Evolutionary conservation across 2,888 invertebrate species (phyloP), one percentile per base, ranked within the genome.

Genomic region (Beris chalybata): DNA sequence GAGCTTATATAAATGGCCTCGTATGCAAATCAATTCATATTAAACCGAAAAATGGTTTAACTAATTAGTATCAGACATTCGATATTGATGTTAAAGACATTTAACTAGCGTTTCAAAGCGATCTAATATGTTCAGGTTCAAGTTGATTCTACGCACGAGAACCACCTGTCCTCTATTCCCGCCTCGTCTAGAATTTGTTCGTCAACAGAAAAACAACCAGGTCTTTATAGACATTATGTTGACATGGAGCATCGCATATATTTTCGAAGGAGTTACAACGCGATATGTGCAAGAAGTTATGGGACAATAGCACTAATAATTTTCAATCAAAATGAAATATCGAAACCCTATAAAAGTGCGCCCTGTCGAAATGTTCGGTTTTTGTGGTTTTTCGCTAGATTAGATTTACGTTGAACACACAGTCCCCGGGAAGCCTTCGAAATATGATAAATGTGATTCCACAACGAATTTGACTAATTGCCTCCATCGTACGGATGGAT

Each of bases 251-350:
- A 9, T 38, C 38, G 9, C 38, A 38, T 38, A 38, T 38, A 22
- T 22, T 22, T n/a, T 44, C 44, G 15, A 13, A 11, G 15, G 48
- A 15, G 12, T 48, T 48, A 48, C 12, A 48, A 48, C 12, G 48
- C n/a, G 48, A 48, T 15, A 48, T 48, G 48, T 48, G 48, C 22
- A 22, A 22, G 22, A 48, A 48, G n/a, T 48, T 48, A 5, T 38
- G 38, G 5, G 38, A 38, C 9, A 38, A 38, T 53, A 29, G 13
- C 31, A 9, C 68, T 70, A 71, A 72, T 72, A 70, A 71, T 71
- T 71, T 72, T 70, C 72, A 72, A 71, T 72, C 71, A 68, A 71
- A 69, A 56, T 30, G 43, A 56, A 56, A 56, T 56, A 56, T 38
- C 15, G 43, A 56, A 56, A 15, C 44, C 44, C 30, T 13, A 15